Evolutionary conservation across 2,888 invertebrate species (phyloP), one percentile per base, ranked within the genome.

Genomic region (Eugnorisma glareosa): DNA sequence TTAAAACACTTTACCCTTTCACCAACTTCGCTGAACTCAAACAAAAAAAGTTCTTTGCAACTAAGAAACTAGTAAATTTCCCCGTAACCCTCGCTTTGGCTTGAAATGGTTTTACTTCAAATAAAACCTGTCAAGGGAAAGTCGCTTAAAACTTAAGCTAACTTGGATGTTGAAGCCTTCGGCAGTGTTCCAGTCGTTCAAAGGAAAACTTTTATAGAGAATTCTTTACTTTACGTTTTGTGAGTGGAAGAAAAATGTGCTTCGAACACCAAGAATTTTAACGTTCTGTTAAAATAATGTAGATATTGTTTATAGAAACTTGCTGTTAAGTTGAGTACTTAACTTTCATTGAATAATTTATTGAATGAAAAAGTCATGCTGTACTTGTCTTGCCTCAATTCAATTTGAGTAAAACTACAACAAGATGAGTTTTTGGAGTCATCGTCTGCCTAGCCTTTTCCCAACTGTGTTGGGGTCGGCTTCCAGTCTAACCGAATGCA

Each of bases 191-290:
- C 85, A 82, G 67, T 37, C 59, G 71, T 81, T 86, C 79, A 82
- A 86, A 87, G 82, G 74, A 61, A 71, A 88, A 86, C 63, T 88
- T 88, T 86, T 81, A 74, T 84, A 79, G 81, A 83, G 77, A 85
- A 84, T 71, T 75, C 67, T 82, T 67, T 51, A 71, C 73, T 79
- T 75, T 79, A 67, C 76, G 64, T 63, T 86, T 81, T 73, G 68
- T 57, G 43, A 79, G 61, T 37, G 54, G n/a, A 66, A 73, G 71
- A 70, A 84, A 73, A 81, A 75, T 69, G 43, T 67, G 61, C 48
- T 78, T 45, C 31, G 31, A 71, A 69, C 40, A 24, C 28, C n/a
- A 40, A 28, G n/a, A 31, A n/a, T 43, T 54, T 66, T 66, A 48
- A 45, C 13, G 43, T 72, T 74, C 45, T 69, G 57, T 70, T 72